phyloP scores from a whole-genome alignment of 2,113 vertebrate genomes.

The Phaethornis superciliosus region DNA sequence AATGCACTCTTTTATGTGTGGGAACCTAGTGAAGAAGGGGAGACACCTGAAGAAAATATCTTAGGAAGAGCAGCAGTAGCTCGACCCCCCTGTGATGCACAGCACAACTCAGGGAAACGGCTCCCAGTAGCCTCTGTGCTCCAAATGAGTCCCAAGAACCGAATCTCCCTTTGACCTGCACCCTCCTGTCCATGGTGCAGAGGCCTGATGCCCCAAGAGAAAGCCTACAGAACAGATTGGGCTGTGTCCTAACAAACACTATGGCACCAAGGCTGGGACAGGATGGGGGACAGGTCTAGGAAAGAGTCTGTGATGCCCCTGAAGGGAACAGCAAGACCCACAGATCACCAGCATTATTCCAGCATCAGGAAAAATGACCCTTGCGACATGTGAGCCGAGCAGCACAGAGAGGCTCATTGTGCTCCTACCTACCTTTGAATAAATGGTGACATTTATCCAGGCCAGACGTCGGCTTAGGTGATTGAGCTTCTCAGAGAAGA shows the following conservation, averaged over 20 bases:
- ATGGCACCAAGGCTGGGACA: not conserved
- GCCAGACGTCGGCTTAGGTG: constrained; percentile 94
- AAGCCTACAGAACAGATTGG: not conserved
- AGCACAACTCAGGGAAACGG: not conserved
- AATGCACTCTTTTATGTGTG: not conserved
- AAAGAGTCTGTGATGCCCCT: not conserved
- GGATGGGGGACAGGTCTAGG: not conserved
- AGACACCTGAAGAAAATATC: not conserved
- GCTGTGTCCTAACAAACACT: not conserved
- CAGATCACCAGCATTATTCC: not conserved
- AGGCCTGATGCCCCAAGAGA: not conserved
- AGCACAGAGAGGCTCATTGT: not conserved
- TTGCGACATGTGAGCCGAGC: not conserved
- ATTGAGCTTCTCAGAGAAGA: constrained; percentile 96
- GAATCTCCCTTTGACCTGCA: not conserved
- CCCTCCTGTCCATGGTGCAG: not conserved
- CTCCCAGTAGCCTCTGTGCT: not conserved
- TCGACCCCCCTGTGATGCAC: not conserved
- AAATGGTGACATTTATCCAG: constrained; percentile 98
- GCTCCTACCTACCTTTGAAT: constrained; percentile 87
- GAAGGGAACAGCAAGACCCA: not conserved
- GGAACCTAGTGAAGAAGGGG: not conserved
- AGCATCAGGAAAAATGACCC: not conserved
- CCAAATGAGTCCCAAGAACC: not conserved
- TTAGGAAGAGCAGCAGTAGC: not conserved